These are phyloP conservation scores for Physeter macrocephalus DNA, from an alignment of 2,113 vertebrate species.

Conservation along the genomic window DNA sequence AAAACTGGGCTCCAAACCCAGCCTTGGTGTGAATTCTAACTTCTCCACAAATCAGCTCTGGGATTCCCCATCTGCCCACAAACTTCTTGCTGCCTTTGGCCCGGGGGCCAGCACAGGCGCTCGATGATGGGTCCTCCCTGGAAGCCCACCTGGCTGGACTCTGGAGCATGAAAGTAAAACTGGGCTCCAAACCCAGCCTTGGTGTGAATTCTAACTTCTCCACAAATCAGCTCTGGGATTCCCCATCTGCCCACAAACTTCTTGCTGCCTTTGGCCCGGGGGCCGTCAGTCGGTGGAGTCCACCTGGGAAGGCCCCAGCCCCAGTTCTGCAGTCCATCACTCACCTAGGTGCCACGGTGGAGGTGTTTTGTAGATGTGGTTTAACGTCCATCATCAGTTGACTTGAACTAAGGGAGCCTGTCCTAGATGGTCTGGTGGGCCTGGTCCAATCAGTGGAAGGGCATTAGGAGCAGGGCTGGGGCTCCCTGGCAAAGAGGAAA, in stretches of 20 bases:
- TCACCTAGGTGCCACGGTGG: rapidly evolving
- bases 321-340: neutral
- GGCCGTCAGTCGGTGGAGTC: neutral
- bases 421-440: too few relatives aligned
- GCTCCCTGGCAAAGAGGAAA: neutral
- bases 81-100: neutral
- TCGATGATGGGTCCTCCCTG: neutral
- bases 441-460: neutral
- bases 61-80: neutral
- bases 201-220: neutral
- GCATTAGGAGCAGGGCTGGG: too few relatives aligned
- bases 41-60: neutral
- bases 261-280: neutral
- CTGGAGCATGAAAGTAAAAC: rapidly evolving
- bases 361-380: neutral
- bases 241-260: neutral
- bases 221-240: neutral
- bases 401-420: too few relatives aligned
- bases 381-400: neutral
- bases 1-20: neutral
- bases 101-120: rapidly evolving
- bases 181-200: neutral
- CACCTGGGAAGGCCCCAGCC: neutral
- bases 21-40: neutral
- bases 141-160: neutral